phyloP scores from a whole-genome alignment of 2,888 invertebrate genomes.

The Margaritifera margaritifera region DNA sequence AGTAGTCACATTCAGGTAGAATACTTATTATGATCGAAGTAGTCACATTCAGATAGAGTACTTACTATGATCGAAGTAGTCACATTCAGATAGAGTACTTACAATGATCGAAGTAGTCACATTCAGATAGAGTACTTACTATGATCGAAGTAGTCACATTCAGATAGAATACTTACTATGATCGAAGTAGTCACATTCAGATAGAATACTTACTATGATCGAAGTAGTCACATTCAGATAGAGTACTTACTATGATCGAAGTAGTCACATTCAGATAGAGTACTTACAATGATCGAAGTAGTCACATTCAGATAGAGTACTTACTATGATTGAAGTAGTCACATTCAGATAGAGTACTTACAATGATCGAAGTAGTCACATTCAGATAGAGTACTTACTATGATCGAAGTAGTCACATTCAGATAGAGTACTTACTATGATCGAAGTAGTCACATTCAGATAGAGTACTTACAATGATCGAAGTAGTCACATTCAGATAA shows the following conservation, averaged over 20 bases:
- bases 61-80: conserved; percentile 18
- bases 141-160: conserved; percentile 9
- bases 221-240: background rate
- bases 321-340: conserved; percentile 17
- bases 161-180: conserved; percentile 8
- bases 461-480: conserved; percentile 11
- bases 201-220: conserved; percentile 10
- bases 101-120: conserved; percentile 17
- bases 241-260: conserved; percentile 15
- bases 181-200: conserved; percentile 1
- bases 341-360: conserved; percentile 1
- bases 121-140: conserved; percentile 5
- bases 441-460: background rate
- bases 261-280: background rate
- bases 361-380: conserved; percentile 15
- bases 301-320: background rate
- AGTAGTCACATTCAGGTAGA: background rate
- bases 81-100: background rate
- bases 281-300: conserved; percentile 16
- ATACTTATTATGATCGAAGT: conserved; percentile 15
- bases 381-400: conserved; percentile 5
- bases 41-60: background rate
- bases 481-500: background rate
- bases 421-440: conserved; percentile 9
- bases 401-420: conserved; percentile 8